Conservation (phyloP, 2,888 invertebrate genomes). For the Drosophila fulvimacula region DNA sequence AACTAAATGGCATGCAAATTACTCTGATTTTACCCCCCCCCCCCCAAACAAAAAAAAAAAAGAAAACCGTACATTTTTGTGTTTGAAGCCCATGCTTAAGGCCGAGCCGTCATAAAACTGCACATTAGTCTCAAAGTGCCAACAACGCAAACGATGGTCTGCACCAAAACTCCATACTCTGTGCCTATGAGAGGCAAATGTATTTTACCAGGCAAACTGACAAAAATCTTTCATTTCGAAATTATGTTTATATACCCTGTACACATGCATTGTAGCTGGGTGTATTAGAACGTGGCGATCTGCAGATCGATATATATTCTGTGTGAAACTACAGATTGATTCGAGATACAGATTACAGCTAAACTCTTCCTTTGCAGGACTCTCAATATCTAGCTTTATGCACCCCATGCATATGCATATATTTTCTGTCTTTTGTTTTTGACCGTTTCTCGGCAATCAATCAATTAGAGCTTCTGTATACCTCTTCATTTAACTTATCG, state of each 20-base stretch:
- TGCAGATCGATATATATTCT: no score
- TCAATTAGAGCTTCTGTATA: no score
- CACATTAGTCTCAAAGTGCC: constrained; percentile 30
- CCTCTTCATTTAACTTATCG: no score
- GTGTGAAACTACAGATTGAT: no score
- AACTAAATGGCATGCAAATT: constrained; percentile 70
- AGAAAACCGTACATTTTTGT: constrained; percentile 9
- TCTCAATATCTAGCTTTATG: neutral
- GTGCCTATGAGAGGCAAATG: neutral
- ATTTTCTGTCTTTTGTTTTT: no score
- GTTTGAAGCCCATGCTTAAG: constrained; percentile 8
- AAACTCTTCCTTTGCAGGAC: neutral
- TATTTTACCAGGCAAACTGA: constrained; percentile 14
- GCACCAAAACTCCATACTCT: neutral
- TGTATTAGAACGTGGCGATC: no score
- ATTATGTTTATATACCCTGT: neutral
- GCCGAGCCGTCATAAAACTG: constrained; percentile 11
- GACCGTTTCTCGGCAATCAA: no score
- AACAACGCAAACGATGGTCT: neutral
- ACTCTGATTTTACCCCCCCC: constrained; percentile 54
- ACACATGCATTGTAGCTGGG: no score
- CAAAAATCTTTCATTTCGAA: constrained; percentile 5
- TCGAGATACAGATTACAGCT: no score
- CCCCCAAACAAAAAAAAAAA: neutral
- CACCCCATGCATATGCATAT: no score